Evolutionary conservation across 2,888 invertebrate genomes (phyloP), one percentile per base, ranked within the genome.

Genomic region (Pristionchus arcanus): DNA sequence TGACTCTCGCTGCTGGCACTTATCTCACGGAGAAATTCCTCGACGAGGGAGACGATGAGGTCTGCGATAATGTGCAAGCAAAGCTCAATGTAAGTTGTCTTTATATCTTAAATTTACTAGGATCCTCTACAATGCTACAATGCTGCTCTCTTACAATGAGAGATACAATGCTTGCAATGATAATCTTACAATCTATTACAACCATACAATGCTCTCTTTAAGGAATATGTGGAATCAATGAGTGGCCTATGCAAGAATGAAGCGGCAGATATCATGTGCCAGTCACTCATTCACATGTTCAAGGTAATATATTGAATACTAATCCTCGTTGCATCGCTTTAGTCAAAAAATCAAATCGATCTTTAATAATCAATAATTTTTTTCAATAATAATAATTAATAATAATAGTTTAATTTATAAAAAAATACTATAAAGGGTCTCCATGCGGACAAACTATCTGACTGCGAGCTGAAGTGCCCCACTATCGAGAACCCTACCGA

Each of bases 1-100:
- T 95, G 95, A 95, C 95, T 1, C 91, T 95, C 4, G 93, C 94
- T 3, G 95, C 95, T 53, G 95, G 94, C 83, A 95, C 95, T 15
- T 95, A 95, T 90, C 90, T 95, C 34, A 93, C 93, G 71, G 94
- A 95, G 90, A 95, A 94, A 87, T 95, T 95, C 91, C 89, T 95
- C 59, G 91, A 94, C n/a, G 93, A 94, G 87, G 91, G 91, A 25
- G 93, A 94, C 83, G 93, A 94, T 15, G 93, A 94, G 85, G 93
- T 94, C 74, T 94, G 94, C 89, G 91, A 91, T 0, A 91, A 90
- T 53, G 93, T 93, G 0, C 74, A 90, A 21, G 66, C 21, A 2
- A 84, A 83, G 68, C 83, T 84, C 15, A 84, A 90, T 25, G 84
- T 90, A 0, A 34, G 87, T 68, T 34, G 1, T 3, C 42, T 7